Percentiles rank a stretch among this genome's conserved stretches.
phyloP scores from a whole-genome alignment of 2,113 vertebrate species.

The Hyaena hyaena region DNA sequence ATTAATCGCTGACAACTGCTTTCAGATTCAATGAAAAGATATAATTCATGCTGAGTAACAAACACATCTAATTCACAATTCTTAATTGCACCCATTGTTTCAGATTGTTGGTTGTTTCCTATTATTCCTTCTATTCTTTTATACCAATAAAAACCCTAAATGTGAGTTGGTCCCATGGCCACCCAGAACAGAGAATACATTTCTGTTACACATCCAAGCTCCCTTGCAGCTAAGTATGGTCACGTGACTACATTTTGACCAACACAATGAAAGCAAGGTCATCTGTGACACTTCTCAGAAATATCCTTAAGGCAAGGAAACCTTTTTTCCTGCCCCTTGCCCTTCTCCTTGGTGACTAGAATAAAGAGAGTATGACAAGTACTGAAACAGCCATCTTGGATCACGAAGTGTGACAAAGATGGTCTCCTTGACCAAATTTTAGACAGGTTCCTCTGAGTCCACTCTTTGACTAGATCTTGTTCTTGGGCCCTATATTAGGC shows the following conservation, averaged over 20 bases:
- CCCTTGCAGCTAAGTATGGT: not conserved
- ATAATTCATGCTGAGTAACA: conserved; percentile 12
- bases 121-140: not conserved
- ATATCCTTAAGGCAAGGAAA: not conserved
- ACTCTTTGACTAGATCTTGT: not conserved
- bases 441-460: not conserved
- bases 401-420: not conserved
- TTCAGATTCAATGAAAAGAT: not conserved
- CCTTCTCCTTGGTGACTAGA: not conserved
- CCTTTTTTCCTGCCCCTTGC: not conserved
- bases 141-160: not conserved
- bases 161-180: not conserved
- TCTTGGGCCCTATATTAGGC: not conserved
- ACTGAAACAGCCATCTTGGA: not conserved
- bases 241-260: not conserved
- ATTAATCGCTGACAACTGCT: not conserved
- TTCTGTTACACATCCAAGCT: not conserved
- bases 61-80: not conserved
- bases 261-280: not conserved
- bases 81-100: not conserved
- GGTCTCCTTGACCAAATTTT: not conserved
- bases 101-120: not conserved
- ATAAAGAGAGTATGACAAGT: not conserved
- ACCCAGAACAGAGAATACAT: not conserved
- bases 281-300: not conserved